Evolutionary conservation across 2,888 invertebrate species (phyloP), one percentile per base, ranked within the genome.

Genomic region (Sylvicola cinctus): DNA sequence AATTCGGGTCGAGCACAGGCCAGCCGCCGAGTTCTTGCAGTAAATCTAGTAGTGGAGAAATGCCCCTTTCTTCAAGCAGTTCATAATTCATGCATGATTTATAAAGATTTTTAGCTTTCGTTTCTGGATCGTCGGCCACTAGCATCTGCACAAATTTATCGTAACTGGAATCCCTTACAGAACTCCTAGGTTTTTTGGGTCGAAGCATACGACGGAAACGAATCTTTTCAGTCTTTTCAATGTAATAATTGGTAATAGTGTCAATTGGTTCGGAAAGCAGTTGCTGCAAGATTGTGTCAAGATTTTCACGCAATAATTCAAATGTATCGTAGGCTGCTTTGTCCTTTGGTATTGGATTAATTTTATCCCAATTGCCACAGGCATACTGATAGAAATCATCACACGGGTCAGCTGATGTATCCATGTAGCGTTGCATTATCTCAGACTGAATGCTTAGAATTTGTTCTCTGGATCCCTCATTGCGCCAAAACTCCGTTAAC

Each of bases 281-380:
- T 42, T 75, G 70, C 47, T 64, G 69, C 29, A 83, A 53, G 2
- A 76, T 71, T 1, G 63, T 49, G 48, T 81, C 78, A 31, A 83
- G 57, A 44, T 79, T 80, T 59, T 87, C 83, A 44, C 84, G 65
- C 5, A 90, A 60, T 66, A 83, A 80, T 60, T 85, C 85, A 52
- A 90, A 90, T 1, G 84, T 88, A 45, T 87, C 87, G 54, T 80
- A 88, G 48, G 78, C 75, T 5, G 81, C 75, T 56, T 84, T 80
- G 47, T 88, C 88, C 33, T 80, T 74, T 3, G 90, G 90, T 46
- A 90, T 83, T 1, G 83, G 79, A 55, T 88, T 81, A 29, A 73
- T 62, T 33, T 70, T 68, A 23, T 75, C 70, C 87, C 87, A 88
- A 46, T 83, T 83, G 2, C 87, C 87, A 50, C 77, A 87, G 1